phyloP scores from a whole-genome alignment of 2,113 vertebrate species.

The Propithecus coquereli region DNA sequence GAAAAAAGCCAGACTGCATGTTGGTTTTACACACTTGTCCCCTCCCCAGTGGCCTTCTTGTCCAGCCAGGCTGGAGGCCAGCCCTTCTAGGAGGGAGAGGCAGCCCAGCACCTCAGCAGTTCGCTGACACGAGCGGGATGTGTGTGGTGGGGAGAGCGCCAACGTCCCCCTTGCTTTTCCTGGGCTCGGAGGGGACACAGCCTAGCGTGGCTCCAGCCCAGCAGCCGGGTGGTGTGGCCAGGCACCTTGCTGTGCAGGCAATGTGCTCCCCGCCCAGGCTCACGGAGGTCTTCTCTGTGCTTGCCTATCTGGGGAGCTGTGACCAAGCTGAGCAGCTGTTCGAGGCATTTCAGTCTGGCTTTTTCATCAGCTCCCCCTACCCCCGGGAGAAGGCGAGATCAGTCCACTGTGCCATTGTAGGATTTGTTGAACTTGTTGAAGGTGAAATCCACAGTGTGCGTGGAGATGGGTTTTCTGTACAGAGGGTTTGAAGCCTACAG shows the following conservation, averaged over 20 bases:
- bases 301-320: conserved; percentile 69
- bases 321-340: conserved; percentile 65
- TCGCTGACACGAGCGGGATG: conserved; percentile 60
- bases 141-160: background rate
- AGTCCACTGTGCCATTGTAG: conserved; percentile 93
- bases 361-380: background rate
- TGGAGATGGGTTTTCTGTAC: conserved; percentile 93
- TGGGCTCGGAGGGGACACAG: background rate
- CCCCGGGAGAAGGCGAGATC: conserved; percentile 69
- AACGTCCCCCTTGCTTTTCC: background rate
- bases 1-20: conserved; percentile 65
- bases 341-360: conserved; percentile 24
- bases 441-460: conserved; percentile 88
- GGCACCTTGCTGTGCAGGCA: conserved; percentile 66
- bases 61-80: background rate
- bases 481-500: conserved; percentile 95
- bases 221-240: background rate
- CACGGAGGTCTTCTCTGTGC: conserved; percentile 41
- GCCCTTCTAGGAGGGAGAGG: background rate
- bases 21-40: conserved; percentile 55
- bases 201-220: background rate
- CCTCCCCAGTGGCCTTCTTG: conserved; percentile 42
- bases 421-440: conserved; percentile 92
- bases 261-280: conserved; percentile 60
- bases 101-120: background rate